Percentiles rank a stretch among this genome's conserved stretches.
Evolutionary conservation across 1,140 invertebrate species (phyloP).

Genomic region (Bombus cullumanus): DNA sequence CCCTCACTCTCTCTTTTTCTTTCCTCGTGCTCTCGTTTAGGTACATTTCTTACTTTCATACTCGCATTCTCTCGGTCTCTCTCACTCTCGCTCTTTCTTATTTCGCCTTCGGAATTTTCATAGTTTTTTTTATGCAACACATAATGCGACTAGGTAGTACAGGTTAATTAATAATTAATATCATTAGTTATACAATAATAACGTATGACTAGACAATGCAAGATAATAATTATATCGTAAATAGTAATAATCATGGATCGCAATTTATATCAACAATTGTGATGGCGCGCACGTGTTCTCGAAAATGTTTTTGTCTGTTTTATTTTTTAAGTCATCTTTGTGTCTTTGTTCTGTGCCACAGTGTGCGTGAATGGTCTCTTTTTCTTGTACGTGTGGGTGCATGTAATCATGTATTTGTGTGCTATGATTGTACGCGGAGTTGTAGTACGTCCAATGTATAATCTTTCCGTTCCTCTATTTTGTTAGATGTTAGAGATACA

Average conservation of each 20-base stretch:
- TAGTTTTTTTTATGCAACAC: slow-evolving; percentile 78
- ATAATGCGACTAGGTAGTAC: slow-evolving; percentile 83
- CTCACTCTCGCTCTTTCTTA: slow-evolving; percentile 60
- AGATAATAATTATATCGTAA: slow-evolving; percentile 84
- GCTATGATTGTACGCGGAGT: slow-evolving; percentile 11
- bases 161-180: slow-evolving; percentile 83
- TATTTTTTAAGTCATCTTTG: slow-evolving; percentile 35
- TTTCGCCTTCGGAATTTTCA: slow-evolving; percentile 62
- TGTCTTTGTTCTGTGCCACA: slow-evolving; percentile 35
- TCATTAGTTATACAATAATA: slow-evolving; percentile 83
- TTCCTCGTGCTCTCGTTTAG: slow-evolving; percentile 54
- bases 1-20: slow-evolving; percentile 39
- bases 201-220: slow-evolving; percentile 84
- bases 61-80: slow-evolving; percentile 50
- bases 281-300: slow-evolving; percentile 76
- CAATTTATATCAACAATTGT: slow-evolving; percentile 83
- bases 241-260: slow-evolving; percentile 83
- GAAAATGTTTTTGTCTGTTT: slow-evolving; percentile 69
- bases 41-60: slow-evolving; percentile 60
- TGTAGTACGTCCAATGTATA: slow-evolving; percentile 1
- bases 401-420: slow-evolving; percentile 49
- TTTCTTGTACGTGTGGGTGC: slow-evolving; percentile 33
- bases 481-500: neutral
- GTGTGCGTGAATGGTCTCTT: slow-evolving; percentile 51
- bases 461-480: neutral